Evolutionary conservation across 2,113 vertebrate species (phyloP), one percentile per base, ranked within the genome.

Genomic region (Aramus guarauna): DNA sequence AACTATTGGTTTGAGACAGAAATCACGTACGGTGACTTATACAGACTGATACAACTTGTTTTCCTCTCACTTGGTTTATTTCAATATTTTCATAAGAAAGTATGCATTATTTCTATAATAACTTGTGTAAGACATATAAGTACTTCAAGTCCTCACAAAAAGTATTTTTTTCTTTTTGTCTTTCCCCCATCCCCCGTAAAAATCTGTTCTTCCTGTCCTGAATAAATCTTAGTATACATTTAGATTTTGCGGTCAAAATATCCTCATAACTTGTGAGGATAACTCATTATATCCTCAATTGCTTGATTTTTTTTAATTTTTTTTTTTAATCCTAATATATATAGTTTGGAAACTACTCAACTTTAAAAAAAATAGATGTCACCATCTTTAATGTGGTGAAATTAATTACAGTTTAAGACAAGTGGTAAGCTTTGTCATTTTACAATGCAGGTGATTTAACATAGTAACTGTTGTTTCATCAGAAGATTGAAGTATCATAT

Each of bases 231-330:
- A 47, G 15, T 69, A 85, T 45, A 43, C 48, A 10, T 73, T 94
- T 84, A 22, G 92, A 75, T 74, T 96, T 96, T 96, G 22, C 24
- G 59, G 39, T 89, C 78, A 94, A 75, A 77, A 72, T 94, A 55
- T 34, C 39, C 12, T 91, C 36, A 78, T 88, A 82, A 71, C 29
- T 88, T 82, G 10, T 89, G 53, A 41, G 0, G 7, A 26, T 59
- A 48, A n/a, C 26, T 71, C 41, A 39, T 36, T 9, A 87, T 85
- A 91, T 68, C 37, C 39, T 67, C 83, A 86, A 87, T 50, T 89
- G 6, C 9, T 52, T 71, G 29, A 52, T 52, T 52, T 52, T 27
- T 45, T 17, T 2, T 39, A 5, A 11, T 39, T 39, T 39, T 39
- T 39, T 5, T 39, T 39, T 39, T 39, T 39, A 76, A 82, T 59